A percentile compares a stretch with the other conserved stretches of the same genome.
phyloP scores from a whole-genome alignment of 2,888 invertebrate species.

The Adelphocoris suturalis region DNA sequence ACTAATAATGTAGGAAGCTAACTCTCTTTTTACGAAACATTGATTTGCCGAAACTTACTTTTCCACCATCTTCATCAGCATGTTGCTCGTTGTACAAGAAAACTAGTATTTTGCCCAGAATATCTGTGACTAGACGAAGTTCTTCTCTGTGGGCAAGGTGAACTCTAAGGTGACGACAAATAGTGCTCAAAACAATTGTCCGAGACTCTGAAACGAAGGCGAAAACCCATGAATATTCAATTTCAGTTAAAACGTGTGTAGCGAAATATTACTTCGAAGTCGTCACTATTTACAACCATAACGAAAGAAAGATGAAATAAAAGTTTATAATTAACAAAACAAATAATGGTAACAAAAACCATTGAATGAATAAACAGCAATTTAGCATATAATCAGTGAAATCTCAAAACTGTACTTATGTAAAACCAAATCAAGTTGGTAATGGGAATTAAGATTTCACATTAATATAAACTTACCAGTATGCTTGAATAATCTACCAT shows the following conservation, averaged over 20 bases:
- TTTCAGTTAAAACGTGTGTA: background rate
- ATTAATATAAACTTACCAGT: constrained; percentile 80
- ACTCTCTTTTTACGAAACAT: no score
- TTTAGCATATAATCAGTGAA: no score
- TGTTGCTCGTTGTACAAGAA: constrained; percentile 82
- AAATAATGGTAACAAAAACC: no score
- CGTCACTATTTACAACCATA: background rate
- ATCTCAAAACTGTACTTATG: no score
- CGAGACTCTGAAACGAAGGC: constrained; percentile 85
- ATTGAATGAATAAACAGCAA: no score
- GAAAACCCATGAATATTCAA: constrained; percentile 59
- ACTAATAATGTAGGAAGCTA: no score
- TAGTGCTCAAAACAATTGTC: constrained; percentile 88
- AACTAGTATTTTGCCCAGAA: constrained; percentile 90
- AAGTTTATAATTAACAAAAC: no score
- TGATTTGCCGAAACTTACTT: constrained; percentile 73
- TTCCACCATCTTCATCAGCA: constrained; percentile 79
- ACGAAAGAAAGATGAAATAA: background rate
- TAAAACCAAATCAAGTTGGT: no score
- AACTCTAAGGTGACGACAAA: constrained; percentile 90
- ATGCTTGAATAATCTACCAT: constrained; percentile 86
- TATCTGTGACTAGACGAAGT: constrained; percentile 89
- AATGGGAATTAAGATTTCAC: no score
- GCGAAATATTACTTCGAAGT: background rate
- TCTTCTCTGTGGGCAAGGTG: constrained; percentile 91